These are phyloP conservation scores for Bruchidius siliquastri DNA, from an alignment of 2,888 invertebrate genomes.

Conservation along the genomic window DNA sequence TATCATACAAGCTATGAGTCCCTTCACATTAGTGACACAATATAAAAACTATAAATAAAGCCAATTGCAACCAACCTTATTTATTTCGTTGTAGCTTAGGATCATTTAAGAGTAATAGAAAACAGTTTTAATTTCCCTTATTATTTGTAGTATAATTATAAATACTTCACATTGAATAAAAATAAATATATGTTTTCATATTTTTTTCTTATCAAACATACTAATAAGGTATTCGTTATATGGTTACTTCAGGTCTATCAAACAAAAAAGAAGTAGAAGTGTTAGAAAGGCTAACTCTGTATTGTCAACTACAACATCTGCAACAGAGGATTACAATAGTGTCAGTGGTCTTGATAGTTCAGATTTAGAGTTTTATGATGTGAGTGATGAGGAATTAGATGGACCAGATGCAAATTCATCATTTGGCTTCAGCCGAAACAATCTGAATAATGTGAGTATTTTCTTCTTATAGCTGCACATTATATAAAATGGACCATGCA, in stretches of 20 bases:
- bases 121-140: too few species aligned
- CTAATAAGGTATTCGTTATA: too few species aligned
- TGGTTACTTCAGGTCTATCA: slow-evolving; percentile 9
- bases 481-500: background rate
- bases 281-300: slow-evolving; percentile 17
- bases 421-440: slow-evolving; percentile 7
- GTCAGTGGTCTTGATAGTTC: slow-evolving; percentile 40
- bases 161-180: too few species aligned
- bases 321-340: slow-evolving; percentile 38
- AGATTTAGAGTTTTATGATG: slow-evolving; percentile 45
- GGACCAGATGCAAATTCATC: background rate
- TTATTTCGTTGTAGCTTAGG: too few species aligned
- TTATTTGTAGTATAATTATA: too few species aligned
- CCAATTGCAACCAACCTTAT: too few species aligned
- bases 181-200: too few species aligned
- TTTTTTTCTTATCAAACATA: too few species aligned
- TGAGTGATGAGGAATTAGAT: slow-evolving; percentile 39
- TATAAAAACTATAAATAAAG: too few species aligned
- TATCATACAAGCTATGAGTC: too few species aligned
- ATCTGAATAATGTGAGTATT: slow-evolving; percentile 23
- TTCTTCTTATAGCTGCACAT: background rate
- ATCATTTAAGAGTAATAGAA: too few species aligned
- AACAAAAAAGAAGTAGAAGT: slow-evolving; percentile 12
- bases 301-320: slow-evolving; percentile 17
- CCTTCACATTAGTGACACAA: too few species aligned